phyloP scores from a whole-genome alignment of 2,113 vertebrate genomes.

The Platichthys flesus region DNA sequence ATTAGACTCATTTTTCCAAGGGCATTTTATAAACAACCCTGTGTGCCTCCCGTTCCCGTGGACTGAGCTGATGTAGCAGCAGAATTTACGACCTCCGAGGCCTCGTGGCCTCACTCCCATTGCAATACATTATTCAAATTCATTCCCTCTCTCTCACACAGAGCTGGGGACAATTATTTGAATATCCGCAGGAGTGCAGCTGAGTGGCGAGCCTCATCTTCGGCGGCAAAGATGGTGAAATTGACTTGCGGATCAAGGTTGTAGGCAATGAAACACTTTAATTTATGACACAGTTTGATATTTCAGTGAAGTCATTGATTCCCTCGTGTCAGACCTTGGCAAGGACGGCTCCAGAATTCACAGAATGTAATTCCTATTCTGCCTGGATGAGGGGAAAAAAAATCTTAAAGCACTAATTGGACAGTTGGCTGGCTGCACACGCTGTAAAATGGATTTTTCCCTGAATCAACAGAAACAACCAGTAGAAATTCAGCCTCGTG shows the following conservation, averaged over 20 bases:
- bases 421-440: constrained; percentile 58
- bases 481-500: constrained; percentile 51
- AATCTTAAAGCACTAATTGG: constrained; percentile 69
- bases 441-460: constrained; percentile 70
- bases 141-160: constrained; percentile 61
- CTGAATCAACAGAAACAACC: constrained; percentile 72
- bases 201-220: constrained; percentile 58
- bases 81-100: constrained; percentile 78
- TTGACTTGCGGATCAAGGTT: constrained; percentile 70
- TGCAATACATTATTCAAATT: constrained; percentile 81
- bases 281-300: constrained; percentile 75
- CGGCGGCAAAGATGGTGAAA: constrained; percentile 57
- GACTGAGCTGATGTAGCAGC: constrained; percentile 73
- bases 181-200: constrained; percentile 75
- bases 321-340: constrained; percentile 67
- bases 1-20: constrained; percentile 81
- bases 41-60: constrained; percentile 70
- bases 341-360: constrained; percentile 54
- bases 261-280: constrained; percentile 66
- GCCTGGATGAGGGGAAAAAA: constrained; percentile 21
- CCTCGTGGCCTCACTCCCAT: constrained; percentile 69
- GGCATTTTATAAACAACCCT: constrained; percentile 80
- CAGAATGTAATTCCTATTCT: constrained; percentile 60
- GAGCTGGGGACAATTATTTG: constrained; percentile 73
- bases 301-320: constrained; percentile 75